Evolutionary conservation across 2,113 vertebrate genomes (phyloP).

Genomic region (Campylomormyrus numenius): DNA sequence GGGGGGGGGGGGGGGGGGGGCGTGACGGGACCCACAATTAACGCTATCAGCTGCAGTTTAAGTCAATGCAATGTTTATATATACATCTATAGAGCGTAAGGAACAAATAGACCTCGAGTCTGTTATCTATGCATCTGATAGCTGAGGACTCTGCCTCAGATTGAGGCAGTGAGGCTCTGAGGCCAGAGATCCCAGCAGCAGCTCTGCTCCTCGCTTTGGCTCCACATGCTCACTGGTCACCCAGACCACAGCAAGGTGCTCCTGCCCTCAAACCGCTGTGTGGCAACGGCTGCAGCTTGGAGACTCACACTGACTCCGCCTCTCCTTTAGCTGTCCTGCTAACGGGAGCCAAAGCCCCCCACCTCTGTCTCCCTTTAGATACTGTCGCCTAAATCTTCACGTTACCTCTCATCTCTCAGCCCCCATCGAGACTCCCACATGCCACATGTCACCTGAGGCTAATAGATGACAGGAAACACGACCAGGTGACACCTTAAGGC

Average conservation of each 20-base stretch:
- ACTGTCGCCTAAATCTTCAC: background rate
- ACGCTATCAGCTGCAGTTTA: background rate
- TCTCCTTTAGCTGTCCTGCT: background rate
- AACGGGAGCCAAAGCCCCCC: background rate
- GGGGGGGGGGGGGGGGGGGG: too few species aligned
- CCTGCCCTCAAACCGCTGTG: background rate
- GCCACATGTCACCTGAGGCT: background rate
- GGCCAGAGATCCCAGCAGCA: background rate
- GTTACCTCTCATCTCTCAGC: background rate
- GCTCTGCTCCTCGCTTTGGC: background rate
- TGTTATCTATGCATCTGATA: background rate
- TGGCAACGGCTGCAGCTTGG: background rate
- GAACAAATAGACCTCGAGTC: background rate
- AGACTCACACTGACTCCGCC: background rate
- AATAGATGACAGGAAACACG: background rate
- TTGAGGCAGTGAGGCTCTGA: background rate
- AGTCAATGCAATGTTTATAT: background rate
- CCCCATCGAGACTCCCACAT: background rate
- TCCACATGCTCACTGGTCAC: background rate
- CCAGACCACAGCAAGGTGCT: background rate
- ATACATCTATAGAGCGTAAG: background rate
- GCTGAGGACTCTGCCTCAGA: background rate
- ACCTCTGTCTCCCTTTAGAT: background rate
- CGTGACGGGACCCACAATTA: background rate
- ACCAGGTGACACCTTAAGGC: background rate